A percentile compares a stretch with the other conserved stretches of the same genome.
phyloP scores from a whole-genome alignment of 1,140 invertebrate species.

The Drosophila rhopaloa region DNA sequence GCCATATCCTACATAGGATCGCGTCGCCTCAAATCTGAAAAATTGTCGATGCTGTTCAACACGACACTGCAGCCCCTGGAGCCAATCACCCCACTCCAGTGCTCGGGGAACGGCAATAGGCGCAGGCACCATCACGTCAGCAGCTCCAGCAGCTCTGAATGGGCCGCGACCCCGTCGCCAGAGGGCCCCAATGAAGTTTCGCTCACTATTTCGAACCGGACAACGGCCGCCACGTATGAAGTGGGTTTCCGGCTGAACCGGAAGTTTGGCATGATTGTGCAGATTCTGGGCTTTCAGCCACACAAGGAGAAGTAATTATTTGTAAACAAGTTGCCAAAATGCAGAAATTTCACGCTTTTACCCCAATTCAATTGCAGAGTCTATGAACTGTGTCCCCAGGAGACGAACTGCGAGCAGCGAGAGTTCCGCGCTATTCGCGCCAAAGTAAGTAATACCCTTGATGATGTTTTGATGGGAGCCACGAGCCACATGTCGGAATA shows the following conservation, averaged over 20 bases:
- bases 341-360: slow-evolving; percentile 8
- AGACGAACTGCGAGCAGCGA: slow-evolving; percentile 77
- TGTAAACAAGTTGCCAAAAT: slow-evolving; percentile 58
- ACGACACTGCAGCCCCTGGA: slow-evolving; percentile 85
- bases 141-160: slow-evolving; percentile 20
- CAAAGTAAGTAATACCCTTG: slow-evolving; percentile 70
- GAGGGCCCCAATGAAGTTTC: slow-evolving; percentile 48
- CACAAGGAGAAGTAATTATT: slow-evolving; percentile 79
- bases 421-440: slow-evolving; percentile 79
- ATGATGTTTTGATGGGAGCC: slow-evolving; percentile 23
- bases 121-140: slow-evolving; percentile 56
- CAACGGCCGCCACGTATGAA: slow-evolving; percentile 47
- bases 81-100: slow-evolving; percentile 51
- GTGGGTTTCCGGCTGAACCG: slow-evolving; percentile 79
- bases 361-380: slow-evolving; percentile 50
- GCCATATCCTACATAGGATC: slow-evolving; percentile 88
- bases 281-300: slow-evolving; percentile 78
- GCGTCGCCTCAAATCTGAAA: slow-evolving; percentile 88
- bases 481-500: slow-evolving; percentile 39
- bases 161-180: slow-evolving; percentile 39
- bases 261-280: slow-evolving; percentile 83
- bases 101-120: slow-evolving; percentile 39
- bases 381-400: slow-evolving; percentile 78
- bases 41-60: slow-evolving; percentile 88
- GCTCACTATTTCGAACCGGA: slow-evolving; percentile 11